phyloP scores from a whole-genome alignment of 2,797 vertebrate species.

The Manis javanica region DNA sequence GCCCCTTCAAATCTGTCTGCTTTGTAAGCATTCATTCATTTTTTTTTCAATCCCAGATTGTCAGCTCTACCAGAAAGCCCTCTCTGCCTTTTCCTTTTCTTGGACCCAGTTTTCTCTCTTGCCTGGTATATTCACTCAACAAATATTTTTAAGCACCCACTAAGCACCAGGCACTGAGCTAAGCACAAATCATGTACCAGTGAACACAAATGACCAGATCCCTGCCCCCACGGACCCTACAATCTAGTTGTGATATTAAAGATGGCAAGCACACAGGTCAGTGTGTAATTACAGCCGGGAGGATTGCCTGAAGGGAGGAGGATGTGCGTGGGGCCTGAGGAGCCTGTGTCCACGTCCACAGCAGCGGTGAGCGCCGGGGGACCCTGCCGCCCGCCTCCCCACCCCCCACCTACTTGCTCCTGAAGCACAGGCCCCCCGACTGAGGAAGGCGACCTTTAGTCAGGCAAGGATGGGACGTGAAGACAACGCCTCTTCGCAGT shows the following conservation, averaged over 20 bases:
- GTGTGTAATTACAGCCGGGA: neutral
- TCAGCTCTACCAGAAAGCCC: neutral
- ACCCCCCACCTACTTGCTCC: neutral
- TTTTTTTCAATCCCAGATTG: neutral
- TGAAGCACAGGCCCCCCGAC: no score
- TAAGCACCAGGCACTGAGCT: neutral
- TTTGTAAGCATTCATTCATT: neutral
- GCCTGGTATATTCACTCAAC: neutral
- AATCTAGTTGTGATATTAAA: neutral
- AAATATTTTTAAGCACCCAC: neutral
- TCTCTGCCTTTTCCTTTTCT: neutral
- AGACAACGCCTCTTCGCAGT: rapidly evolving
- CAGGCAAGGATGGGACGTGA: neutral
- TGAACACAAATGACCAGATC: neutral
- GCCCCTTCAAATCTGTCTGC: neutral
- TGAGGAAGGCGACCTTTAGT: neutral
- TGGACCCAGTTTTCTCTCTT: neutral
- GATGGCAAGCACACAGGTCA: neutral
- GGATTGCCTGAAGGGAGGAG: neutral
- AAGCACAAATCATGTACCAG: neutral
- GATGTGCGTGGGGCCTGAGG: neutral
- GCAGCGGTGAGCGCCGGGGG: neutral
- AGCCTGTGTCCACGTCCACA: neutral
- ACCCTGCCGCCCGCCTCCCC: neutral
- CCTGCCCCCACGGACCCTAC: neutral